These are phyloP conservation scores for Tenebrio molitor DNA, from an alignment of 1,140 invertebrate genomes.

Conservation along the genomic window DNA sequence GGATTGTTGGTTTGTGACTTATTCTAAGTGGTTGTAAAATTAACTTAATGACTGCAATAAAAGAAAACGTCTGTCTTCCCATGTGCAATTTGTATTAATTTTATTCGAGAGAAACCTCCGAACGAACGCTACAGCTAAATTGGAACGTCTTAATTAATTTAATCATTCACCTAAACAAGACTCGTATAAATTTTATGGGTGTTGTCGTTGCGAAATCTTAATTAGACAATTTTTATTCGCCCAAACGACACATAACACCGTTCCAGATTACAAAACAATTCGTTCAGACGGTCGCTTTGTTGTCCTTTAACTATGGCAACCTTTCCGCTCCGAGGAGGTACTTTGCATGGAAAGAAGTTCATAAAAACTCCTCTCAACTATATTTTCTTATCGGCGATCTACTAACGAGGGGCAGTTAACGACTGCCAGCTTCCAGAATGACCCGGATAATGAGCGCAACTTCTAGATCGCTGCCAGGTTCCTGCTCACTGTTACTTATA, in stretches of 20 bases:
- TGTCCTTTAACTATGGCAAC: not conserved
- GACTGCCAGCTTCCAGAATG: conserved; percentile 52
- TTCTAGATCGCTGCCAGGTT: conserved; percentile 44
- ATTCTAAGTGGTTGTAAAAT: conserved; percentile 58
- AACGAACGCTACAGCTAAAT: conserved; percentile 47
- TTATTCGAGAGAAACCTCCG: conserved; percentile 40
- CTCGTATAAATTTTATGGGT: conserved; percentile 39
- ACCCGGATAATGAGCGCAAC: conserved; percentile 51
- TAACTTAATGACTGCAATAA: conserved; percentile 58
- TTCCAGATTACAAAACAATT: too few relatives aligned
- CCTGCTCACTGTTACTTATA: conserved; percentile 50
- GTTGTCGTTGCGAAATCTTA: conserved; percentile 27
- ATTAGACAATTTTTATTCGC: conserved; percentile 8
- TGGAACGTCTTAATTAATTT: conserved; percentile 44
- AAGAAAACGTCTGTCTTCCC: conserved; percentile 54
- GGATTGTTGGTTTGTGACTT: conserved; percentile 56
- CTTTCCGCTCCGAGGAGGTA: too few relatives aligned
- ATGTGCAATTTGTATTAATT: conserved; percentile 48
- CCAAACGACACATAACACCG: not conserved
- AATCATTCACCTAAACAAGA: conserved; percentile 44
- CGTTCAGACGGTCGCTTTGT: too few relatives aligned
- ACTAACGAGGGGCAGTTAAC: conserved; percentile 53
- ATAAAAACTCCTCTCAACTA: conserved; percentile 50
- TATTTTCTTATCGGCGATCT: conserved; percentile 54
- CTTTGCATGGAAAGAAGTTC: conserved; percentile 48